Evolutionary conservation across 2,888 invertebrate genomes (phyloP).

Genomic region (Nasonovia ribisnigri): DNA sequence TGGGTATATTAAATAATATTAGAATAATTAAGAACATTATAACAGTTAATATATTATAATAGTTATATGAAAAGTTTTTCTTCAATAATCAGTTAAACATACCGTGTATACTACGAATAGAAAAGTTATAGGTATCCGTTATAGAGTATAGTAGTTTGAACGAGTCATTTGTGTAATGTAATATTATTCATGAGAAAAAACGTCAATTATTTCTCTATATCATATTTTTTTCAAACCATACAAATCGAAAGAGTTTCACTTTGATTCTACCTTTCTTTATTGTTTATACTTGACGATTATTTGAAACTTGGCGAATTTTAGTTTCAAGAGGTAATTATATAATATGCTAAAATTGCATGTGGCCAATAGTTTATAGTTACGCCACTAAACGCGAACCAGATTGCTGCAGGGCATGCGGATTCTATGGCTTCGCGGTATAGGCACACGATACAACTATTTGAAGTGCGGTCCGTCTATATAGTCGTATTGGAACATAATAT

Average conservation of each 20-base stretch:
- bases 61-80: too few species aligned
- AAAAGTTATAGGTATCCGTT: not conserved
- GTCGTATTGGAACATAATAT: not conserved
- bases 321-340: not conserved
- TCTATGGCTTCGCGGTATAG: not conserved
- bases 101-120: not conserved
- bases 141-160: too few species aligned
- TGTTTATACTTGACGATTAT: not conserved
- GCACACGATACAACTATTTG: not conserved
- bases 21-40: too few species aligned
- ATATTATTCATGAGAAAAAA: not conserved
- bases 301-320: not conserved
- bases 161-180: too few species aligned
- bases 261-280: conserved; percentile 1
- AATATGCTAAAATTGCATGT: not conserved
- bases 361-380: not conserved
- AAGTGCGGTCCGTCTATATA: not conserved
- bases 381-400: not conserved
- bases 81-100: too few species aligned
- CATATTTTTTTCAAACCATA: not conserved
- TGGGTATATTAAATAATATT: not conserved
- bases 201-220: not conserved
- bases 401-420: not conserved
- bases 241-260: not conserved
- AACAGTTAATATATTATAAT: too few species aligned